Base-by-base conservation (phyloP, 2,888 invertebrate species). In the Sussaba pulchella region DNA sequence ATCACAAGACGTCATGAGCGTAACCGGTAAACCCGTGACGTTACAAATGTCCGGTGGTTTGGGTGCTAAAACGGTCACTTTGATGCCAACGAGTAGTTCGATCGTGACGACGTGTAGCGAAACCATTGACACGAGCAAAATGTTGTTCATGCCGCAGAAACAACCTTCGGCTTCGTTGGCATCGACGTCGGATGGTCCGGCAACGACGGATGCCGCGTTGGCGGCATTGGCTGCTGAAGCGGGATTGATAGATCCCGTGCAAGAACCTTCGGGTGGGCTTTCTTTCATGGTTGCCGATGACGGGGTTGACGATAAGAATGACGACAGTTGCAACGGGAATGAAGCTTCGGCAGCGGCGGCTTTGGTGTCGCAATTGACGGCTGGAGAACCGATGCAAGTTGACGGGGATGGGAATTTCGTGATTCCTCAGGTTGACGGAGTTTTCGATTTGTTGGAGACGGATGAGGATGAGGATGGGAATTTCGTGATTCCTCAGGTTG, bases 21-120 rank as follows among this genome's bases (percentile, higher is more conserved):
- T 96, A 80, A 95, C 95, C 6, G 96, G 96, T 0, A 96, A 96
- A 91, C 95, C 95, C 17, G 95, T 96, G 1, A 96, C 96, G 0
- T 94, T 96, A 47, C 95, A 95, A 91, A 94, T 96, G 94, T 94
- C 95, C 14, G 94, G 94, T 19, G 93, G 93, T 81, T 87, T 92
- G 45, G 93, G 94, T 21, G 93, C 94, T 61, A 95, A 95, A 91
- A 95, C 95, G 0, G 94, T 95, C 0, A 95, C 95, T 0, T 92
- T 95, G 26, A 94, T 95, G 70, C 93, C 92, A n/a, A 89, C 91
- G 82, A 83, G 91, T 88, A 83, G 91, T 88, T 90, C 92, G 5
- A 89, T 92, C 71, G 90, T 90, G 0, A 89, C 89, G 14, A 89
- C 91, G 2, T 69, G 83, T 4, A 63, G 84, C 1, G 91, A 91